These are phyloP conservation scores for Menidia menidia DNA, from an alignment of 2,797 vertebrate species.

Conservation along the genomic window DNA sequence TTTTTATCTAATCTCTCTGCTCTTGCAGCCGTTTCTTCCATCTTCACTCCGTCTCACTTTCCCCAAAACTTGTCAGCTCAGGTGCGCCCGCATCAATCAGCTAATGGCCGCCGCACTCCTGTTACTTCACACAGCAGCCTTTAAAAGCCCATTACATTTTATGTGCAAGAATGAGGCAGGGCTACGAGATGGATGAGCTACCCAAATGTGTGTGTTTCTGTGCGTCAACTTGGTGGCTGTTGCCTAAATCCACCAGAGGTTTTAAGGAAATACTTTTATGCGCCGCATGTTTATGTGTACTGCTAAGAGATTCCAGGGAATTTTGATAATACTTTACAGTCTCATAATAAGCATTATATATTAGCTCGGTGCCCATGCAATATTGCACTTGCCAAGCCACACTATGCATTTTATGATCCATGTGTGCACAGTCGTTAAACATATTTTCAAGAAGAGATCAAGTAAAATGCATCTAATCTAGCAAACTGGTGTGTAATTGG, in stretches of 20 bases:
- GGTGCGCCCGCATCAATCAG: slow-evolving; percentile 51
- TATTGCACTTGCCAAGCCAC: not conserved
- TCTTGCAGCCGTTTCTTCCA: slow-evolving; percentile 35
- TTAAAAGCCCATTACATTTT: slow-evolving; percentile 31
- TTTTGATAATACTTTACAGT: slow-evolving; percentile 2
- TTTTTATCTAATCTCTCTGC: slow-evolving; percentile 62
- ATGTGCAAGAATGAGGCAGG: slow-evolving; percentile 10
- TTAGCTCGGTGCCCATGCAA: not conserved
- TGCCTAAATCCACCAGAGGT: not conserved
- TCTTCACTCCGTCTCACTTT: slow-evolving; percentile 46
- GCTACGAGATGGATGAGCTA: slow-evolving; percentile 6
- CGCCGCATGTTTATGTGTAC: not conserved
- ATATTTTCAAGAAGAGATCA: not conserved
- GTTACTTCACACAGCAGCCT: slow-evolving; percentile 22
- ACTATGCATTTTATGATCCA: not conserved
- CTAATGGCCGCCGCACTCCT: slow-evolving; percentile 38
- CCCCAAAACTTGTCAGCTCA: slow-evolving; percentile 43
- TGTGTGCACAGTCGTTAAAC: not conserved
- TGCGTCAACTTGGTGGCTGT: not conserved
- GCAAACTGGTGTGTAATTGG: not conserved
- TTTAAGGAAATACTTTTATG: not conserved
- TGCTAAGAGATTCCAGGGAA: not conserved
- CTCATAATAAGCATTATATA: not conserved
- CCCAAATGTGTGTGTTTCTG: not conserved
- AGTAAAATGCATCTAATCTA: not conserved